phyloP scores from a whole-genome alignment of 2,888 invertebrate genomes.

The Cephus nigrinus region DNA sequence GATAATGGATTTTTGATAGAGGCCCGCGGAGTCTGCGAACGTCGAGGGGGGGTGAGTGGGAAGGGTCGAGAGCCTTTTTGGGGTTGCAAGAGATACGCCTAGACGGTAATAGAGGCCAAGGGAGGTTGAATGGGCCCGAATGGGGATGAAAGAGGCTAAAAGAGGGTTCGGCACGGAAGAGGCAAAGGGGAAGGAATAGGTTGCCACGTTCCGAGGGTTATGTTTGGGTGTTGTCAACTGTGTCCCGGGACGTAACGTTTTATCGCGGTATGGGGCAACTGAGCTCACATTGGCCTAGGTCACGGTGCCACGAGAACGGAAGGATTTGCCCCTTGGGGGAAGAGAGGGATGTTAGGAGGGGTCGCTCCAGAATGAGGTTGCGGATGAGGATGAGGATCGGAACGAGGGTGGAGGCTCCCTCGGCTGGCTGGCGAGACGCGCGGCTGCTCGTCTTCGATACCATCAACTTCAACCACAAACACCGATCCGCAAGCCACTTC shows the following conservation, averaged over 20 bases:
- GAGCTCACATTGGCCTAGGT: conserved; percentile 40
- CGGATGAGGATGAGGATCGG: conserved; percentile 33
- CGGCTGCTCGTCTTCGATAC: conserved; percentile 47
- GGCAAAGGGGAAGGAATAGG: neutral
- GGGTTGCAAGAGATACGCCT: neutral
- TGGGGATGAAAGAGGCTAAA: neutral
- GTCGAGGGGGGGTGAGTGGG: neutral
- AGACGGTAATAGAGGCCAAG: conserved; percentile 14
- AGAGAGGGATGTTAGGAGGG: conserved; percentile 21
- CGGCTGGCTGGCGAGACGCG: conserved; percentile 49
- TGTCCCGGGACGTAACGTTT: conserved; percentile 47
- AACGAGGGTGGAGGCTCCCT: conserved; percentile 36
- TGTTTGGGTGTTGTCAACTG: conserved; percentile 49
- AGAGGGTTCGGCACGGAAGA: neutral
- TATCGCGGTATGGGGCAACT: conserved; percentile 36
- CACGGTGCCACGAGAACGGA: conserved; percentile 42
- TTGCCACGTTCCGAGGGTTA: conserved; percentile 40
- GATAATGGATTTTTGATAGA: neutral
- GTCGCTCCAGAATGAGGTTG: conserved; percentile 17
- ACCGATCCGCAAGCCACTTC: conserved; percentile 57
- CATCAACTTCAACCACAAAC: conserved; percentile 59
- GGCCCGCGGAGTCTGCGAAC: neutral
- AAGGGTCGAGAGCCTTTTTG: neutral
- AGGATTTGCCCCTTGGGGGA: conserved; percentile 33
- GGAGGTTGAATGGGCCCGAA: neutral